Base-by-base conservation (phyloP, 2,113 vertebrate genomes). In the Mormyrus iriodes region DNA sequence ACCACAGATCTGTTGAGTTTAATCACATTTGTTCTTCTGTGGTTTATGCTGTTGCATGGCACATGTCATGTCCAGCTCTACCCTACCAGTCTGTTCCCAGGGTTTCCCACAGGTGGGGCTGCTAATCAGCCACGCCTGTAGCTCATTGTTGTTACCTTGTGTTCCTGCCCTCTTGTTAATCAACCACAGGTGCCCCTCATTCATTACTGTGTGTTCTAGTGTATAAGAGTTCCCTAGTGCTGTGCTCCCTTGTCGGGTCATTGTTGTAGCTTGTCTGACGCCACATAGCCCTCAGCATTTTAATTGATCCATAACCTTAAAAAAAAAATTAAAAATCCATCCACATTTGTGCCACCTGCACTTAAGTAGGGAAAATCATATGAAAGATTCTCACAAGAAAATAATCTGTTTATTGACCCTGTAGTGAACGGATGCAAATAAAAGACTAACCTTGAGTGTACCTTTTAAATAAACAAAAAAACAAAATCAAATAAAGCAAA, bases 221-320 rank as follows among this genome's bases (percentile, higher is more conserved):
- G n/a, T n/a, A n/a, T n/a, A n/a, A n/a, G n/a, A n/a, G n/a, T n/a
- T n/a, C n/a, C n/a, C n/a, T n/a, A n/a, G n/a, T n/a, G n/a, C n/a
- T n/a, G n/a, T n/a, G n/a, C n/a, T n/a, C n/a, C n/a, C n/a, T n/a
- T n/a, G n/a, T n/a, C n/a, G n/a, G n/a, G n/a, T n/a, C n/a, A n/a
- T n/a, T n/a, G n/a, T n/a, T n/a, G n/a, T n/a, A n/a, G n/a, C n/a
- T n/a, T n/a, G n/a, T n/a, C n/a, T n/a, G n/a, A n/a, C n/a, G 73
- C 73, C 73, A 79, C 73, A 79, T 79, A 79, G 19, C 73, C 39
- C 73, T 79, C n/a, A 42, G 73, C 73, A 19, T 79, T 79, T 15
- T 79, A 79, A 35, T 79, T 79, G 73, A 42, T 79, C 73, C 73
- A 79, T 79, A 79, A 79, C 39, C 73, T 42, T 79, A 79, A 79